Percentiles rank a stretch among this genome's conserved stretches.
phyloP scores from a whole-genome alignment of 2,113 vertebrate species.

The Falco punctatus region DNA sequence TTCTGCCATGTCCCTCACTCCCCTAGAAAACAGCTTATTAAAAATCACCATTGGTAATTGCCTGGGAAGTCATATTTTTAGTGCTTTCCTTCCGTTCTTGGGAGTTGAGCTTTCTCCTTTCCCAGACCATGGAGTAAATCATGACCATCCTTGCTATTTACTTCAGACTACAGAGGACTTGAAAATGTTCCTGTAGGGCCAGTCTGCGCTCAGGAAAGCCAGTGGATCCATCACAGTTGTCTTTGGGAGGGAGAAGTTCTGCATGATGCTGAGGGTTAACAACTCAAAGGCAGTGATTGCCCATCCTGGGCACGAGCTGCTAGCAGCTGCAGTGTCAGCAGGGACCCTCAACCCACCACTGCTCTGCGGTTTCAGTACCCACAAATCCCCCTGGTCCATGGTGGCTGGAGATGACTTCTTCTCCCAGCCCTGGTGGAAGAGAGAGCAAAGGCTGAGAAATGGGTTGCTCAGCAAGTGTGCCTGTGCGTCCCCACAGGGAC shows the following conservation, averaged over 20 bases:
- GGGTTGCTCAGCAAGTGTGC: no score
- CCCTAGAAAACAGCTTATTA: background rate
- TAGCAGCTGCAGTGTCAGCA: background rate
- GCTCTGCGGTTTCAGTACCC: background rate
- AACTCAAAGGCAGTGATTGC: background rate
- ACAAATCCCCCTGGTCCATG: background rate
- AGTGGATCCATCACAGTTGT: background rate
- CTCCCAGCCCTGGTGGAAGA: background rate
- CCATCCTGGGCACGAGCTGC: background rate
- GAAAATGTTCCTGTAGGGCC: background rate
- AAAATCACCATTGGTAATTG: conserved; percentile 9
- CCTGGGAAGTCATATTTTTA: background rate
- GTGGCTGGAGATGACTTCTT: background rate
- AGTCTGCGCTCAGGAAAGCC: background rate
- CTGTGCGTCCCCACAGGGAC: background rate
- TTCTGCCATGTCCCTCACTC: background rate
- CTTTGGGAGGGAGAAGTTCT: background rate
- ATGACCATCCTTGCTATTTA: background rate
- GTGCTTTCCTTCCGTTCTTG: background rate
- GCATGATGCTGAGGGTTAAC: background rate
- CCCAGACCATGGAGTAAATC: background rate
- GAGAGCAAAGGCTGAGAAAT: background rate
- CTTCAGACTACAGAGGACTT: background rate
- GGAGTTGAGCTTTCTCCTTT: background rate
- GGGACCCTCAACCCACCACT: fast-evolving